Evolutionary conservation across 2,797 vertebrate species (phyloP), one percentile per base, ranked within the genome.

Genomic region (Scleropages formosus): DNA sequence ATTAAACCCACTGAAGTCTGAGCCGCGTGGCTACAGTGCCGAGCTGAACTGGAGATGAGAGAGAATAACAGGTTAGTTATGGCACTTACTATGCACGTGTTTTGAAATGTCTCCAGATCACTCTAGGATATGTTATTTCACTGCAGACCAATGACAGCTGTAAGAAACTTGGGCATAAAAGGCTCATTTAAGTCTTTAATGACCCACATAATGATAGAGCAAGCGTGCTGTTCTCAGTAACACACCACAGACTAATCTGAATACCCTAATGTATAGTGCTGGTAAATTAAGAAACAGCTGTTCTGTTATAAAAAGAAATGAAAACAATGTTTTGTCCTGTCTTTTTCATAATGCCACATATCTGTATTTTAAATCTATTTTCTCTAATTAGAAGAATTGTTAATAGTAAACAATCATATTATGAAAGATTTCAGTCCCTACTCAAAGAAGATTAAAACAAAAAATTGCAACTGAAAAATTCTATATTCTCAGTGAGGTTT

Each of bases 171-270:
- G 80, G 80, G 86, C 84, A 88, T 92, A 91, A 91, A 79, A 91
- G 89, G 82, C 88, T 90, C 89, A 87, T 92, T 94, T 91, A 92
- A 90, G 89, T 89, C 87, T 90, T 92, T 92, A 94, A 91, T 91
- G 89, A 89, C 83, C 82, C 88, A 85, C 85, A 88, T 92, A 91
- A 92, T 90, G 89, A 89, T 0, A 75, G 80, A 89, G 84, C 78
- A 77, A 88, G 88, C 83, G 85, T 88, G 84, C 88, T 90, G 84
- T 90, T 90, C 88, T 83, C 90, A 87, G 88, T 90, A 89, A 92
- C 91, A 86, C 83, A 87, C 82, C 84, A 82, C 88, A 85, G 85
- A 89, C 89, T 87, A 88, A 86, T 89, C 87, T 86, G 81, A 83
- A 84, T 85, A 83, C 82, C 84, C 82, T 82, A 79, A 82, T 83